Evolutionary conservation across 2,113 vertebrate species (phyloP).

Genomic region (Axis porcinus): DNA sequence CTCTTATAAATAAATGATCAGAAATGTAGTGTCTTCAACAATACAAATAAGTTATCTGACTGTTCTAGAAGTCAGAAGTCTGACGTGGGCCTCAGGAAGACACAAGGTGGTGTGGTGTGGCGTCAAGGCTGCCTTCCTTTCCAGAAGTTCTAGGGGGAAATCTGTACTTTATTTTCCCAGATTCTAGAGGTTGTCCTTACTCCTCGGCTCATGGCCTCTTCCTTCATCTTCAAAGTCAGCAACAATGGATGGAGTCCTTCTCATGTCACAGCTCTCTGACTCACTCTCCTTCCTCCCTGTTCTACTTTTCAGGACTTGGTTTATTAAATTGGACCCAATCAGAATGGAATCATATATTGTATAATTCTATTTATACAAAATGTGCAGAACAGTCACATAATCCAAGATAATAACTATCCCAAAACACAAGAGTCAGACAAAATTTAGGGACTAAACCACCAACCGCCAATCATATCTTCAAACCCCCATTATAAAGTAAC

Average conservation of each 20-base stretch:
- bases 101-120: neutral
- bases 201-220: neutral
- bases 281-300: neutral
- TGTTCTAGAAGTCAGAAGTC: neutral
- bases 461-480: neutral
- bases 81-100: neutral
- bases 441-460: neutral
- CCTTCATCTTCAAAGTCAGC: neutral
- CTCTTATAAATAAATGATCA: neutral
- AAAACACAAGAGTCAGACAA: neutral
- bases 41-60: neutral
- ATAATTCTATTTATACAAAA: neutral
- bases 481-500: neutral
- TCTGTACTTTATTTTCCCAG: neutral
- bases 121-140: neutral
- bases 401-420: neutral
- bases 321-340: neutral
- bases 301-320: neutral
- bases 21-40: neutral
- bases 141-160: neutral
- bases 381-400: neutral
- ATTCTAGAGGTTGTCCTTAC: neutral
- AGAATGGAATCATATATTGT: neutral
- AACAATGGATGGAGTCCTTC: neutral
- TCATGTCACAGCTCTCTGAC: neutral